These are phyloP conservation scores for Ancistrus triradiatus DNA, from an alignment of 2,113 vertebrate species.

Conservation along the genomic window DNA sequence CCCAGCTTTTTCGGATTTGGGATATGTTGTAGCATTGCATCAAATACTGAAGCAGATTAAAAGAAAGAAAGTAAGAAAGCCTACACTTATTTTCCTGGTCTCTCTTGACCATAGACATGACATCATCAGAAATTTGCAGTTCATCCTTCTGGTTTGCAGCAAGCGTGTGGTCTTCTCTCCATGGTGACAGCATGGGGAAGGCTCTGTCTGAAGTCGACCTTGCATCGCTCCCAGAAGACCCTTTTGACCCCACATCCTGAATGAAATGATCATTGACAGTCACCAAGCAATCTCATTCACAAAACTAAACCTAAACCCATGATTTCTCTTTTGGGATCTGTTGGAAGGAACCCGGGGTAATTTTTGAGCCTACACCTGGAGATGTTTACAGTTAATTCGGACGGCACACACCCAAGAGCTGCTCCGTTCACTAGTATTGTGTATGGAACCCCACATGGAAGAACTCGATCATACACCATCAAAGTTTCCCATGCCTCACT, in stretches of 20 bases:
- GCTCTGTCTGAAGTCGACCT: slow-evolving; percentile 51
- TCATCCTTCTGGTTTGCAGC: slow-evolving; percentile 58
- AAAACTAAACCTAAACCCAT: slow-evolving; percentile 26
- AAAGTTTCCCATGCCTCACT: slow-evolving; percentile 47
- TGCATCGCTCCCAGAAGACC: slow-evolving; percentile 36
- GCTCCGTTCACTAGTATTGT: slow-evolving; percentile 24
- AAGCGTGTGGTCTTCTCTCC: slow-evolving; percentile 57
- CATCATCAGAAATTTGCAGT: slow-evolving; percentile 63
- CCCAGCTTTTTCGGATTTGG: too few relatives aligned
- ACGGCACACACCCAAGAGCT: slow-evolving; percentile 39
- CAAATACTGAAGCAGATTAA: slow-evolving; percentile 5
- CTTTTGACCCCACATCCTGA: slow-evolving; percentile 59
- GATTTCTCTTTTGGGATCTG: slow-evolving; percentile 25
- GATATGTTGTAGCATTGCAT: slow-evolving; percentile 11
- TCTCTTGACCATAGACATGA: slow-evolving; percentile 72
- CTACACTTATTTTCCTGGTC: slow-evolving; percentile 80
- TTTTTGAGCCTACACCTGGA: slow-evolving; percentile 37
- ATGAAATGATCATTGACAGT: slow-evolving; percentile 21
- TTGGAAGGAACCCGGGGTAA: slow-evolving; percentile 4
- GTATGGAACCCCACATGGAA: slow-evolving; percentile 60
- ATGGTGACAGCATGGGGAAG: slow-evolving; percentile 63
- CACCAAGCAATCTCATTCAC: slow-evolving; percentile 15
- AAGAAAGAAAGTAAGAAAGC: neutral
- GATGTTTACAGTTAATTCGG: slow-evolving; percentile 46
- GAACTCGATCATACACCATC: slow-evolving; percentile 51